A percentile compares a stretch with the other conserved stretches of the same genome.
Conservation (phyloP, 2,888 invertebrate species). For the Notodonta dromedarius region DNA sequence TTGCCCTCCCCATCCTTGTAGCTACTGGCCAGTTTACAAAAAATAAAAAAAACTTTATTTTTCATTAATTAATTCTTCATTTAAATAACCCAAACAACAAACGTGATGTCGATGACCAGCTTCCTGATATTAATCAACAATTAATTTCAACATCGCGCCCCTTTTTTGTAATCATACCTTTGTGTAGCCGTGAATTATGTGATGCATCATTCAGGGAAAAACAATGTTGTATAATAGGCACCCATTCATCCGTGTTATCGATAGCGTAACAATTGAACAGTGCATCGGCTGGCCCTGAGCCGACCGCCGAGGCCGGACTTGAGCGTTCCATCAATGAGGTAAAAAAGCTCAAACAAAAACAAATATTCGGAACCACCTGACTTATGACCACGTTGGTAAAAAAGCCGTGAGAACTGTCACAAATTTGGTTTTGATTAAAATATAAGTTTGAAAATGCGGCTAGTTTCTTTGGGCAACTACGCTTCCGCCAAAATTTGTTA, state of each 20-base stretch:
- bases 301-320: slow-evolving; percentile 44
- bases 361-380: slow-evolving; percentile 28
- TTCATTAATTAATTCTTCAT: slow-evolving; percentile 26
- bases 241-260: slow-evolving; percentile 50
- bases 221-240: slow-evolving; percentile 36
- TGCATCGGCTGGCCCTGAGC: slow-evolving; percentile 56
- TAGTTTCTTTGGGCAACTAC: no score
- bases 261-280: slow-evolving; percentile 40
- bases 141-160: slow-evolving; percentile 61
- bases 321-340: slow-evolving; percentile 35
- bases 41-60: slow-evolving; percentile 12
- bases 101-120: slow-evolving; percentile 46
- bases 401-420: slow-evolving; percentile 44
- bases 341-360: slow-evolving; percentile 42
- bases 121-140: slow-evolving; percentile 72
- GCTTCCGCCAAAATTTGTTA: no score
- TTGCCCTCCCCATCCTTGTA: not conserved
- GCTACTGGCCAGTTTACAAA: slow-evolving; percentile 2
- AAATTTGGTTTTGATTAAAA: slow-evolving; percentile 17
- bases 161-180: slow-evolving; percentile 55
- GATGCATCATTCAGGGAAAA: slow-evolving; percentile 53
- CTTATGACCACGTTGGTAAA: slow-evolving; percentile 15
- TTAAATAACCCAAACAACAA: slow-evolving; percentile 28
- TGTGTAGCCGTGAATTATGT: slow-evolving; percentile 49
- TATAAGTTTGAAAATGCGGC: slow-evolving; percentile 5